Evolutionary conservation across 2,797 vertebrate species (phyloP), one percentile per base, ranked within the genome.

Genomic region (Acanthopagrus latus): DNA sequence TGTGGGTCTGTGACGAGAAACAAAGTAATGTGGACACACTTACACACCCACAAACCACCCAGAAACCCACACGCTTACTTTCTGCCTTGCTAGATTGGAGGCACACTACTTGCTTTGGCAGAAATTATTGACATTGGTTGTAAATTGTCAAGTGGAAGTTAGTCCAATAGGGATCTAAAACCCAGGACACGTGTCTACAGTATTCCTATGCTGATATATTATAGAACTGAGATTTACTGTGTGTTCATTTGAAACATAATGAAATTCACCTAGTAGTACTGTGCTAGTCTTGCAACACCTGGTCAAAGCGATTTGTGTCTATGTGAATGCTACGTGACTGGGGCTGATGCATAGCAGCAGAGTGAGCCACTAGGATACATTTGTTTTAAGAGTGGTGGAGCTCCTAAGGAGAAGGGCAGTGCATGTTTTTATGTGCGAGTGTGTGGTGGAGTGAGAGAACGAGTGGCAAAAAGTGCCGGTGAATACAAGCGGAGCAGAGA

Each of bases 31-130:
- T 21, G 59, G 9, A 71, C 0, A 3, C 3, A 4, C n/a, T n/a
- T 9, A 11, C 27, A 27, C 2, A 1, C 11, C 23, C 23, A 25
- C 59, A 7, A 17, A 29, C n/a, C 47, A 38, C n/a, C 33, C 54
- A 4, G n/a, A 33, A 59, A 44, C 25, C 14, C 7, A 43, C 11
- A 41, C 29, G 13, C 20, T 51, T 5, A 51, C 29, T 52, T 41
- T 71, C 69, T 56, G 71, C 21, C 57, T 77, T 1, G 11, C 25
- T 27, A 65, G 25, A 71, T 77, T 33, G 29, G 20, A 73, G 55
- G 0, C 33, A 2, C 21, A 13, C 18, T 70, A 4, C 29, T 27
- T 57, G 41, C 47, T 29, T 29, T 17, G 55, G 7, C 6, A 57
- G 16, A 57, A 27, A 57, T 57, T 25, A 27, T 27, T 17, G 14